Conservation (phyloP, 2,888 invertebrate genomes). For the Ctena decussata region DNA sequence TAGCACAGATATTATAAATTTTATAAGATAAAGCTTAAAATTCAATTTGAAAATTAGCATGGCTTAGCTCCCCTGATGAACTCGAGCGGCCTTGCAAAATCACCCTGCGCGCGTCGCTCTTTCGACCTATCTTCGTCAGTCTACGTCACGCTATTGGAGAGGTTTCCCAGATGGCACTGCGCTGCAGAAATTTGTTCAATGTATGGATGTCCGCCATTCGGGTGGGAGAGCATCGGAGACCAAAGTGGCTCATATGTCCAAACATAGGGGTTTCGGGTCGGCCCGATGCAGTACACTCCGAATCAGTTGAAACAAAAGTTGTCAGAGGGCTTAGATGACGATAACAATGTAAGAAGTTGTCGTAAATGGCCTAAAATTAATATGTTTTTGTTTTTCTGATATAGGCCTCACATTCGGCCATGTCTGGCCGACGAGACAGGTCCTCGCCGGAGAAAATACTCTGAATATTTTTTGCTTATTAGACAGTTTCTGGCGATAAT, state of each 20-base stretch:
- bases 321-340: constrained; percentile 98
- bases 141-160: constrained; percentile 84
- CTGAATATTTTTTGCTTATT: background rate
- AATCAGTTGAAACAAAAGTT: constrained; percentile 97
- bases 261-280: constrained; percentile 87
- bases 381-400: constrained; percentile 26
- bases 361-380: constrained; percentile 13
- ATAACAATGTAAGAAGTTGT: constrained; percentile 96
- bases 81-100: constrained; percentile 24
- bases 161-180: constrained; percentile 85
- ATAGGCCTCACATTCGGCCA: constrained; percentile 30
- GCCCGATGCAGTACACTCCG: constrained; percentile 88
- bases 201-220: constrained; percentile 88
- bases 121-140: constrained; percentile 76
- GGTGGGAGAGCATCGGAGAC: constrained; percentile 87
- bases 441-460: constrained; percentile 29
- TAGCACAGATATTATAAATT: too few species aligned
- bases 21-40: background rate
- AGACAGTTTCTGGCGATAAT: too few species aligned
- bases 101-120: constrained; percentile 60
- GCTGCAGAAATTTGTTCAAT: constrained; percentile 81
- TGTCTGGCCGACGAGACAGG: constrained; percentile 61
- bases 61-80: constrained; percentile 52
- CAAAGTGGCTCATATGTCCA: constrained; percentile 87
- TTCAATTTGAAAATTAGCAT: constrained; percentile 14